Evolutionary conservation across 2,888 invertebrate genomes (phyloP).

Genomic region (Caradrina clavipalpis): DNA sequence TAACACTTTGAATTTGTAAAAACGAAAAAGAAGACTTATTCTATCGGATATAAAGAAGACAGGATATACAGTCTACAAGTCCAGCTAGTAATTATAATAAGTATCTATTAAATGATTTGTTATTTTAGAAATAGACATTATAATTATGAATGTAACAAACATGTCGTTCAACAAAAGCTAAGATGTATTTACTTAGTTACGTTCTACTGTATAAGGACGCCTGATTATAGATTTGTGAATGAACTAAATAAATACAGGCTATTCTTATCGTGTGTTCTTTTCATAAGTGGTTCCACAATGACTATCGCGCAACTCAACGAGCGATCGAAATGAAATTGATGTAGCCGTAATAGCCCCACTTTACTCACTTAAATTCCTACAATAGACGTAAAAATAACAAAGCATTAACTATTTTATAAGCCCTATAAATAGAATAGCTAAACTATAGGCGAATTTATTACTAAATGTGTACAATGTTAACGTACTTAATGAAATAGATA

Average conservation of each 20-base stretch:
- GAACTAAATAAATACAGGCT: neutral
- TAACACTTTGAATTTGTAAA: too few species aligned
- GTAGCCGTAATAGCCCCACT: slow-evolving; percentile 12
- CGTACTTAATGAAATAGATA: too few species aligned
- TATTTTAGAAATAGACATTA: neutral
- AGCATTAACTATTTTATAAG: slow-evolving; percentile 6
- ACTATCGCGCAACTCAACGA: slow-evolving; percentile 4
- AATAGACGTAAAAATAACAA: slow-evolving; percentile 4
- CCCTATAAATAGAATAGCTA: slow-evolving; percentile 8
- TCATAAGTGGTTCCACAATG: neutral
- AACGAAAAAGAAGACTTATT: too few species aligned
- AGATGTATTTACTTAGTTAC: too few species aligned
- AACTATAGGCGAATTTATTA: neutral
- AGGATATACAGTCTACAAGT: too few species aligned
- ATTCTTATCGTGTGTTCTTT: neutral
- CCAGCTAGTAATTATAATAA: too few species aligned
- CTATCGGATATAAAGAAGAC: too few species aligned
- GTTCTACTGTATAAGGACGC: too few species aligned
- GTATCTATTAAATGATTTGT: neutral
- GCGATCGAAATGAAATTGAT: slow-evolving; percentile 28
- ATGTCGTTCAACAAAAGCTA: neutral
- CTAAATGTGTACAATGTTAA: too few species aligned
- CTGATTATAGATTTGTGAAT: too few species aligned
- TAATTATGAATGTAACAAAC: neutral
- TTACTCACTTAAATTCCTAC: slow-evolving; percentile 2